phyloP scores from a whole-genome alignment of 2,797 vertebrate species.

The Pseudotriccus pelzelni region DNA sequence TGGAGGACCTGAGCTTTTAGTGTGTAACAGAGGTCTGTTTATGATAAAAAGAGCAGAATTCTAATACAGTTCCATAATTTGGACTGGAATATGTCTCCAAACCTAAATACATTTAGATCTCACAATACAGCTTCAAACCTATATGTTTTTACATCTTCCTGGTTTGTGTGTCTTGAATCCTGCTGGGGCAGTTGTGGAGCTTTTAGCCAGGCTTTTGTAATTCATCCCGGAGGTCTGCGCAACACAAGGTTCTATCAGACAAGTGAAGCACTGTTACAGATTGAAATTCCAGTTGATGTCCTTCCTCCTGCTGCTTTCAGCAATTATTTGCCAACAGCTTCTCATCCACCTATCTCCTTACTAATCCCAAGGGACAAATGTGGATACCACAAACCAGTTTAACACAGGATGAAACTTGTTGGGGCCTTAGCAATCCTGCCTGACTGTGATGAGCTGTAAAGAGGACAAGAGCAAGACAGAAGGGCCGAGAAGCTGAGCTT shows the following conservation, averaged over 20 bases:
- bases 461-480: no score
- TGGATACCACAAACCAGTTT: neutral
- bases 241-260: neutral
- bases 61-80: neutral
- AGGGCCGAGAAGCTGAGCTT: no score
- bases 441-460: no score
- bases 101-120: neutral
- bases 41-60: neutral
- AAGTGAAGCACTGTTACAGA: neutral
- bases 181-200: neutral
- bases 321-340: neutral
- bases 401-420: neutral
- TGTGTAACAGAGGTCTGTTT: neutral
- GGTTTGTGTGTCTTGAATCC: neutral
- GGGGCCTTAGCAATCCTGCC: no score
- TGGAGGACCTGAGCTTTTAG: neutral
- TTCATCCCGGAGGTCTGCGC: neutral
- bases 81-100: neutral
- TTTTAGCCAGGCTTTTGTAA: neutral
- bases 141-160: neutral
- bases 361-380: neutral
- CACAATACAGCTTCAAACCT: neutral
- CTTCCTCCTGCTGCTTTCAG: neutral
- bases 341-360: neutral
- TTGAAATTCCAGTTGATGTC: neutral